Percentiles rank a stretch among this genome's conserved stretches.
These are phyloP conservation scores for Myiopsitta monachus DNA, from an alignment of 2,113 vertebrate species.

Conservation along the genomic window DNA sequence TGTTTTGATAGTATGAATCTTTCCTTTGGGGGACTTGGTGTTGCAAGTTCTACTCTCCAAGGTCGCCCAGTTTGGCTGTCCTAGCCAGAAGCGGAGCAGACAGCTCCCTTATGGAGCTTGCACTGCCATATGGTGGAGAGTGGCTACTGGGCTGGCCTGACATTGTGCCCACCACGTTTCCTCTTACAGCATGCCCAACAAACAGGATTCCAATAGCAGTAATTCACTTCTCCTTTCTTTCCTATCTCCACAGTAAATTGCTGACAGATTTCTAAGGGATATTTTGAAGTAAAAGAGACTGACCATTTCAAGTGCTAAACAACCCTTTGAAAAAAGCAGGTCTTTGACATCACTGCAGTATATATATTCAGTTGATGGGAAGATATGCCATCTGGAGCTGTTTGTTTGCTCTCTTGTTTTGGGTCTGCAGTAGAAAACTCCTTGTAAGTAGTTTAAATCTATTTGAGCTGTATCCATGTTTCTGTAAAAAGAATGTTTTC, in stretches of 20 bases:
- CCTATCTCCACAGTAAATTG: not conserved
- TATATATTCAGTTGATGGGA: not conserved
- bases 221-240: not conserved
- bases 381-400: not conserved
- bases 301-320: not conserved
- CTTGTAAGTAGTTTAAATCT: not conserved
- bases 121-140: not conserved
- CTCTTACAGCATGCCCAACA: rapidly evolving
- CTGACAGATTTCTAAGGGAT: not conserved
- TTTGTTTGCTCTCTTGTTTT: not conserved
- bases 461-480: not conserved
- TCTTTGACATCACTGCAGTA: not conserved
- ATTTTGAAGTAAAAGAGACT: not conserved
- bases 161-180: not conserved
- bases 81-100: not conserved
- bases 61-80: not conserved
- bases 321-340: not conserved
- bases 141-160: not conserved
- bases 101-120: not conserved
- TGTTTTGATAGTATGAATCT: not conserved
- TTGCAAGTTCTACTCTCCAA: not conserved
- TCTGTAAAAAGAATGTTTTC: not conserved
- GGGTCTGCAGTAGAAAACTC: not conserved
- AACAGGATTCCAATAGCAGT: not conserved
- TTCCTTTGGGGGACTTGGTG: not conserved